Conservation (phyloP, 2,888 invertebrate genomes). For the Hirtodrosophila cameraria region DNA sequence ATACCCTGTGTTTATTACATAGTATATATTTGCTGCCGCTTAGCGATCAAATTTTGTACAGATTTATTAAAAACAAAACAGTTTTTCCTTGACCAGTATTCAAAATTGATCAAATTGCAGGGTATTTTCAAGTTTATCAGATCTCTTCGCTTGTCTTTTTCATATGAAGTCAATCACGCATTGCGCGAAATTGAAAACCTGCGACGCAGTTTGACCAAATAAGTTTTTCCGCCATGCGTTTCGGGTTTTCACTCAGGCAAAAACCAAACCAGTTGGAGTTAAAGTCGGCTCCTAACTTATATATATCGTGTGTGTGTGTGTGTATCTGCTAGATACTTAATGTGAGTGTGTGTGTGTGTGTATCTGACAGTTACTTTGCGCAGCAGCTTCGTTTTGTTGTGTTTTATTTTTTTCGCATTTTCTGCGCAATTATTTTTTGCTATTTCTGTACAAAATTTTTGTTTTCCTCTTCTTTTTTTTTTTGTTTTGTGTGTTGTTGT, state of each 20-base stretch:
- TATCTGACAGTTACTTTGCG: slow-evolving; percentile 41
- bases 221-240: slow-evolving; percentile 59
- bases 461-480: slow-evolving; percentile 25
- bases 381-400: slow-evolving; percentile 36
- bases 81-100: too few relatives aligned
- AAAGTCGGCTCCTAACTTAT: slow-evolving; percentile 3
- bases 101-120: too few relatives aligned
- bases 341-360: not conserved
- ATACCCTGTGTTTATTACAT: too few relatives aligned
- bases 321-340: too few relatives aligned
- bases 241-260: slow-evolving; percentile 51
- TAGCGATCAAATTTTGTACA: too few relatives aligned
- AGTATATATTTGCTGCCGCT: too few relatives aligned
- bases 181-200: slow-evolving; percentile 52
- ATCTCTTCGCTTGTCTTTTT: not conserved
- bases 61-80: too few relatives aligned
- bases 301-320: slow-evolving; percentile 7
- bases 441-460: slow-evolving; percentile 47
- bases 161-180: slow-evolving; percentile 42
- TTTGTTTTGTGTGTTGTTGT: too few relatives aligned
- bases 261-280: slow-evolving; percentile 57
- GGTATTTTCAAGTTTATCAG: slow-evolving; percentile 18
- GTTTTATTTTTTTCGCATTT: slow-evolving; percentile 50
- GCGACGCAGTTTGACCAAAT: slow-evolving; percentile 57
- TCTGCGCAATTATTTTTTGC: slow-evolving; percentile 42